These are phyloP conservation scores for Psittacula cyanocephala DNA, from an alignment of 2,113 vertebrate genomes.

Conservation along the genomic window DNA sequence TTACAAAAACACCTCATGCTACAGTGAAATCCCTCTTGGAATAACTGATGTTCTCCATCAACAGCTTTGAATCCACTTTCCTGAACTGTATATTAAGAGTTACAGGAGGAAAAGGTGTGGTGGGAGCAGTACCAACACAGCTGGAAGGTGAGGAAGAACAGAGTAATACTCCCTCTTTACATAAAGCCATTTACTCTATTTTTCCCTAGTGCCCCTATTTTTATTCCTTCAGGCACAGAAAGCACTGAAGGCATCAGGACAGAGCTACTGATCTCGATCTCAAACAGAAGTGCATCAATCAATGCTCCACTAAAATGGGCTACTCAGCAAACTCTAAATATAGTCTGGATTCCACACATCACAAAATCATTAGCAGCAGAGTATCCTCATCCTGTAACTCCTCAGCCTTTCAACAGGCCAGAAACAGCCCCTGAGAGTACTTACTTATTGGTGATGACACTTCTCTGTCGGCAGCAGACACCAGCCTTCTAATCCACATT, in stretches of 20 bases:
- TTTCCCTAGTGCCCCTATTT: not conserved
- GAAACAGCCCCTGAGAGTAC: not conserved
- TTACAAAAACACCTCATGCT: not conserved
- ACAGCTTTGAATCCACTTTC: not conserved
- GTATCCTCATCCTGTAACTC: not conserved
- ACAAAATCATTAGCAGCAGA: accelerated
- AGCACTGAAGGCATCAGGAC: not conserved
- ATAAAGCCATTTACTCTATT: not conserved
- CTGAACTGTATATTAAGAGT: not conserved
- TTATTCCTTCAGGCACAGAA: not conserved
- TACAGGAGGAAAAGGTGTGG: accelerated
- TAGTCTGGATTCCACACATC: not conserved
- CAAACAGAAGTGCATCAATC: not conserved
- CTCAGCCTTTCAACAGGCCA: not conserved
- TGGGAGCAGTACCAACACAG: not conserved
- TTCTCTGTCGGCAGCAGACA: not conserved
- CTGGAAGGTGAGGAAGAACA: not conserved
- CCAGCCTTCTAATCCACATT: not conserved
- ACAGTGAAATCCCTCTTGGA: not conserved
- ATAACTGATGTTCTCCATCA: not conserved
- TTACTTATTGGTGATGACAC: not conserved
- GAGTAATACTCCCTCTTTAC: accelerated
- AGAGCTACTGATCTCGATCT: not conserved
- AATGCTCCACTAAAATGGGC: not conserved
- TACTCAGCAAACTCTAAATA: not conserved